Base-by-base conservation (phyloP, 2,888 invertebrate genomes). In the Leptura quadrifasciata region DNA sequence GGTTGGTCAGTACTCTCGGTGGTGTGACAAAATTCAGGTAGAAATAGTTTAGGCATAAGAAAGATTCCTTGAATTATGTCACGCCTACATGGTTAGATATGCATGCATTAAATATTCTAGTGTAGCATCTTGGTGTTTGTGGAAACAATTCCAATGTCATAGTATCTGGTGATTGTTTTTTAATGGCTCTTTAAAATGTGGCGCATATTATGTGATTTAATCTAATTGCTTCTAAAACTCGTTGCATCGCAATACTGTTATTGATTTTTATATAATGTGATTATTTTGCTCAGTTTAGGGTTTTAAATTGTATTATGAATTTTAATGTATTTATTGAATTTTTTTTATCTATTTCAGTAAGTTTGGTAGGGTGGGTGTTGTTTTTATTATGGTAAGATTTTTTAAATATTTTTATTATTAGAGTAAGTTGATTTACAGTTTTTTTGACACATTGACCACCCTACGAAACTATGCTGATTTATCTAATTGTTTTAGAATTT, bases 311-410 rank as follows among this genome's bases (percentile, higher is more conserved):
- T 70, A 67, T 65, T 18, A 18, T 64, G 57, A 61, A 47, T 67
- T 31, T 63, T 52, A 52, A 3, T 68, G n/a, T 70, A 61, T 65
- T 64, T 71, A 72, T 74, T 73, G 60, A 78, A 74, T 69, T 52
- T 72, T 35, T 63, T 74, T 77, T 76, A 72, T 82, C 76, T 82
- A 72, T 84, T 85, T 87, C 85, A 85, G 86, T 86, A 75, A 83
- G 87, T 88, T 89, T 89, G 88, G 88, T 89, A 89, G 89, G 89
- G 88, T 88, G 88, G 88, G 89, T 88, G 88, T 85, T 81, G 72
- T 77, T 74, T 73, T 79, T 78, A 79, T 75, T 78, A 65, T 77
- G 78, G 78, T 76, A 76, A 76, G 60, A 72, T 54, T 69, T 72
- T 75, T 55, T 74, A 47, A 47, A 47, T 47, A 74, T 78, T 75